phyloP scores from a whole-genome alignment of 2,888 invertebrate genomes.

The Hirtodrosophila cameraria region DNA sequence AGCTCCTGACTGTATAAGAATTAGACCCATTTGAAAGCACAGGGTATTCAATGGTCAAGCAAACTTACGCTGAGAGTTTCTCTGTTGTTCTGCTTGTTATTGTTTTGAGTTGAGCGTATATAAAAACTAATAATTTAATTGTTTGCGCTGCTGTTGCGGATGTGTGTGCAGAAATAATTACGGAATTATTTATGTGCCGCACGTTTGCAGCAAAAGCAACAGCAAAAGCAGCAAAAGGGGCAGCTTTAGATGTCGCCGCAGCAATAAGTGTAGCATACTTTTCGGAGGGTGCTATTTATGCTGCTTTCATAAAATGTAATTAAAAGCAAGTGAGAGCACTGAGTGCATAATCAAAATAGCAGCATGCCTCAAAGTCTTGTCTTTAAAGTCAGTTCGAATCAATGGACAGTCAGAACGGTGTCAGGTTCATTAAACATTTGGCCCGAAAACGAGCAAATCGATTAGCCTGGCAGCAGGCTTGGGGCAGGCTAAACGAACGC shows the following conservation, averaged over 20 bases:
- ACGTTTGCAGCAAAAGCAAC: constrained; percentile 52
- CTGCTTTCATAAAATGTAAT: constrained; percentile 43
- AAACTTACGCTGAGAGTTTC: background rate
- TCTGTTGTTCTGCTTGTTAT: constrained; percentile 24
- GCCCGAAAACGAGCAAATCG: constrained; percentile 40
- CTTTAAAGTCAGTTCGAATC: constrained; percentile 38
- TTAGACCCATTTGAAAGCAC: too few relatives aligned
- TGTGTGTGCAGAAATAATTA: constrained; percentile 71
- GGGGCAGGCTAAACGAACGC: constrained; percentile 48
- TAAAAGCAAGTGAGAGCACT: constrained; percentile 38
- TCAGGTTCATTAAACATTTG: constrained; percentile 44
- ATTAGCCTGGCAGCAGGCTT: constrained; percentile 49
- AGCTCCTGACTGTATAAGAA: too few relatives aligned
- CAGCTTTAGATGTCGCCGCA: constrained; percentile 1
- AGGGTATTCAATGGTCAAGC: background rate
- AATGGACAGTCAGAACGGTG: constrained; percentile 13
- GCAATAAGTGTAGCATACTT: constrained; percentile 54
- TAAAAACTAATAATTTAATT: constrained; percentile 74
- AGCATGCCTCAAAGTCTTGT: background rate
- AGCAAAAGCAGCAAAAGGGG: constrained; percentile 3
- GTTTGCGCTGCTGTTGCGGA: constrained; percentile 45
- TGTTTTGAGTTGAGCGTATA: constrained; percentile 27
- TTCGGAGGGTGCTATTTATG: constrained; percentile 27
- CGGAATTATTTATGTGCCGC: constrained; percentile 68
- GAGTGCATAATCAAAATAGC: constrained; percentile 33